Base-by-base conservation (phyloP, 2,797 vertebrate species). In the Alca torda region DNA sequence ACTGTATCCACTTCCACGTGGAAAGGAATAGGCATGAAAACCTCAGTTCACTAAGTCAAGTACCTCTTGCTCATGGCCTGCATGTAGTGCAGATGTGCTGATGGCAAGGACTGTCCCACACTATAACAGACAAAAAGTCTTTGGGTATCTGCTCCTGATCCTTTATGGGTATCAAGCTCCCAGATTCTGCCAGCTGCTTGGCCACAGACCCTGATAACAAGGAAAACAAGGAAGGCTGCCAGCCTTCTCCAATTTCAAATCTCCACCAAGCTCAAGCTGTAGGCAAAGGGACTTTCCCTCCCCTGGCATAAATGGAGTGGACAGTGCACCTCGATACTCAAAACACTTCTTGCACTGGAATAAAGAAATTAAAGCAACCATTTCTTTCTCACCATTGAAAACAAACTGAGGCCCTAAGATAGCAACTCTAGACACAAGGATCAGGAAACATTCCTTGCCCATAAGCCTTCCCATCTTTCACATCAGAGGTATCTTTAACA, bases 11-110 rank as follows among this genome's bases (percentile, higher is more conserved):
- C 46, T 35, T 73, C 67, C 7, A 5, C 0, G 0, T 9, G 67
- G 53, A 67, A 89, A 82, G 35, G 57, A 57, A 30, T 0, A 1
- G n/a, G 9, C 41, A 53, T 3, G 8, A 80, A 86, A 88, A 28
- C 19, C 21, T 84, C n/a, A 10, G 13, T 21, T 48, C 46, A n/a
- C 19, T 0, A 0, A 37, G 31, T 4, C 41, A 24, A 61, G 39
- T 15, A 19, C 30, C 37, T 64, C 59, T 14, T 3, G 13, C 8
- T n/a, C 8, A 1, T 1, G 24, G 17, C 9, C 46, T 11, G 9
- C 35, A 41, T 1, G 1, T 43, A 39, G 23, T 4, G 39, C 54
- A 31, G 48, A 28, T 8, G 3, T 17, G 50, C 65, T 35, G 57
- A 59, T 39, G 48, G 61, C 84, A 75, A 67, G 45, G 68, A 59